Evolutionary conservation across 2,797 vertebrate species (phyloP).

Genomic region (Xenopus petersii): DNA sequence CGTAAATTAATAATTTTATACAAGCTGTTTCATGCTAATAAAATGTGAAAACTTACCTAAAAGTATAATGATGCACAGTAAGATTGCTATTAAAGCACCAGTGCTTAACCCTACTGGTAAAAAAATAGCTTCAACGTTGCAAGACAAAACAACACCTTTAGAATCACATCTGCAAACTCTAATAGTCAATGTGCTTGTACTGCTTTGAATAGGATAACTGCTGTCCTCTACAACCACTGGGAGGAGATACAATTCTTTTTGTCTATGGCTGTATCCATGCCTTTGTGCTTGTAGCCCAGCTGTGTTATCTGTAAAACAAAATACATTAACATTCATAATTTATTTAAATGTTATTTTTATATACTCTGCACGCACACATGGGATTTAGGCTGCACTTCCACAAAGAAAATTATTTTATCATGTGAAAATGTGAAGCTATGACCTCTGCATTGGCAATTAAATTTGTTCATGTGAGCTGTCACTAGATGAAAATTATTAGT

Average conservation of each 20-base stretch:
- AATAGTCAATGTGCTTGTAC: slow-evolving; percentile 92
- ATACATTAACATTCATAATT: background rate
- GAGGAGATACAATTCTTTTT: slow-evolving; percentile 86
- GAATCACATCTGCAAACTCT: slow-evolving; percentile 90
- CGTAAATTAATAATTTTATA: too few relatives aligned
- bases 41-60: slow-evolving; percentile 75
- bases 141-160: slow-evolving; percentile 87
- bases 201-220: slow-evolving; percentile 89
- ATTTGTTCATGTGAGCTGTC: too few relatives aligned
- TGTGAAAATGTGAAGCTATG: too few relatives aligned
- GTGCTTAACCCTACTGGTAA: slow-evolving; percentile 95
- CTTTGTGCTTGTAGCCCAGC: slow-evolving; percentile 87
- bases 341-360: background rate
- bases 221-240: slow-evolving; percentile 90
- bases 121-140: slow-evolving; percentile 92
- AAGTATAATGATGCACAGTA: slow-evolving; percentile 90
- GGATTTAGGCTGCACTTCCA: background rate
- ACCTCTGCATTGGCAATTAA: too few relatives aligned
- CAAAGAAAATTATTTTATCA: background rate
- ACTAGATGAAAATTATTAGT: too few relatives aligned
- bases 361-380: background rate
- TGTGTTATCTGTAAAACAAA: slow-evolving; percentile 85
- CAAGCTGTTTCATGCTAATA: too few relatives aligned
- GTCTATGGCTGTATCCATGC: slow-evolving; percentile 82
- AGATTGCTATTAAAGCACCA: slow-evolving; percentile 90